Evolutionary conservation across 2,888 invertebrate species (phyloP).

Genomic region (Chrysodeixis includens): DNA sequence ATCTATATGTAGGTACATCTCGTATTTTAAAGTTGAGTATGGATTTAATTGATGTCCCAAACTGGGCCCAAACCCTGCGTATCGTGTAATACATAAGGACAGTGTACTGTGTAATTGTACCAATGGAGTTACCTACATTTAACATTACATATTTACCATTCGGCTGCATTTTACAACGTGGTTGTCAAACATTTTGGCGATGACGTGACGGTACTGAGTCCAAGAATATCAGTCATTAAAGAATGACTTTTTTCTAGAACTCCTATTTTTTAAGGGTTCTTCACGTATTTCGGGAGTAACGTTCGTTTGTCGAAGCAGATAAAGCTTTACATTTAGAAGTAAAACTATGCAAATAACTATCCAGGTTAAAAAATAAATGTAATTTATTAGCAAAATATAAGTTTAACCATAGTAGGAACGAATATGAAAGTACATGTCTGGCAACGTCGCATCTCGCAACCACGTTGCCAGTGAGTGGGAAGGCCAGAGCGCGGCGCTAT

Average conservation of each 20-base stretch:
- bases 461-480: slow-evolving; percentile 1
- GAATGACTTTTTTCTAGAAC: not conserved
- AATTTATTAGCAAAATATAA: not conserved
- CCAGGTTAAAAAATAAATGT: not conserved
- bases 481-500: slow-evolving; percentile 17
- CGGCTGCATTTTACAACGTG: too few species aligned
- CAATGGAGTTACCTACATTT: too few species aligned
- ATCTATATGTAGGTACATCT: too few species aligned
- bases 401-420: not conserved
- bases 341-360: not conserved
- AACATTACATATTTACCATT: too few species aligned
- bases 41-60: too few species aligned
- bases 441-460: not conserved
- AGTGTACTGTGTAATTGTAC: too few species aligned
- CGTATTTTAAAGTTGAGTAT: too few species aligned
- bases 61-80: too few species aligned
- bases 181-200: too few species aligned
- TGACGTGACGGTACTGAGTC: too few species aligned
- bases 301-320: not conserved
- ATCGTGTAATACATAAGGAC: too few species aligned
- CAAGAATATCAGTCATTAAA: too few species aligned
- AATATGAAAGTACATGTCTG: not conserved
- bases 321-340: not conserved
- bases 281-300: not conserved
- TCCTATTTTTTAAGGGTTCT: not conserved